Evolutionary conservation across 2,113 vertebrate species (phyloP), one percentile per base, ranked within the genome.

Genomic region (Peromyscus leucopus): DNA sequence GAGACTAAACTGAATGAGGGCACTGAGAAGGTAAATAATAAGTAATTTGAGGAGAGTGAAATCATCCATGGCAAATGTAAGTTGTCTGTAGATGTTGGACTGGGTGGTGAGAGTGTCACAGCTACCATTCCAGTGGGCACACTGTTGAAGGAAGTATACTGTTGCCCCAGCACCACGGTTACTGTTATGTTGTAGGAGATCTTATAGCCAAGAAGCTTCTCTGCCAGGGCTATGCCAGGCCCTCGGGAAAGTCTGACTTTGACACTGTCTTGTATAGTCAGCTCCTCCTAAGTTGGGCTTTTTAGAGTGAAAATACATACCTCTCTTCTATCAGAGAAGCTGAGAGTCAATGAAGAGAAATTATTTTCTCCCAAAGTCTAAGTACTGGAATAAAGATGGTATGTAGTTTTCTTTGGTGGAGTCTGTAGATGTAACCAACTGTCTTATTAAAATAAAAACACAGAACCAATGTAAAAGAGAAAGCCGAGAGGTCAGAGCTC

Each of bases 21-120:
- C 82, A 63, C 33, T 67, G 51, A 65, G 39, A 93, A 88, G 86
- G 84, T 90, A 19, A 63, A 39, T 78, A 83, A 46, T 61, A 89
- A 16, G 71, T 67, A 76, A 7, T 94, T 94, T 21, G 39, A 95
- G 63, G 46, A 90, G 31, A 85, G 93, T 74, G 61, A 90, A 94
- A 65, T 83, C 28, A 89, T 55, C 26, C 83, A 13, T 65, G 89
- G 31, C 42, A 95, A 72, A 76, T 90, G 83, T 90, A 91, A 94
- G 61, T 39, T n/a, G 36, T 90, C 80, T 89, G 63, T 83, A 72
- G 51, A 28, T 95, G 79, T 57, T 93, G 80, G 39, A 82, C 39
- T 26, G 46, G 39, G 31, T 63, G 48, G 57, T 93, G 24, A 89
- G 51, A 72, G 71, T 26, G 69, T 69, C 74, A 93, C 1, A 76